A percentile compares a stretch with the other conserved stretches of the same genome.
phyloP scores from a whole-genome alignment of 37 sponge, comb jelly and placozoan species.

The Eunapius fragilis region DNA sequence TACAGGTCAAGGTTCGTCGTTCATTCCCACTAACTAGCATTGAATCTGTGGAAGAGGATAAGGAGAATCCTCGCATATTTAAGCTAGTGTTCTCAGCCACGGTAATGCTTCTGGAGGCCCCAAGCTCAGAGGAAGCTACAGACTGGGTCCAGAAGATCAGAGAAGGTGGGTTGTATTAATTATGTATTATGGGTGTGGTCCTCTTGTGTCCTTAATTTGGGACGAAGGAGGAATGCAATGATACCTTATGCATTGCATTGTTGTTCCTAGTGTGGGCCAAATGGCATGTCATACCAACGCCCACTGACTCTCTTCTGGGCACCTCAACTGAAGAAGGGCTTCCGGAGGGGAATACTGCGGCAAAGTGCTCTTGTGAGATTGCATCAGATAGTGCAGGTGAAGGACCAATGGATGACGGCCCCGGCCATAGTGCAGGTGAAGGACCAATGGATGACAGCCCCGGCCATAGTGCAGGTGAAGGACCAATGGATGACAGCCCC shows the following conservation, averaged over 20 bases:
- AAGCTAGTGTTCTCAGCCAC: slow-evolving; percentile 27
- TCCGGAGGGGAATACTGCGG: not conserved
- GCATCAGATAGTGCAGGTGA: not conserved
- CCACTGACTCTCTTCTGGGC: not conserved
- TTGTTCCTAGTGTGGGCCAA: not conserved
- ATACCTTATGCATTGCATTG: no score
- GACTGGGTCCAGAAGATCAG: slow-evolving; percentile 51
- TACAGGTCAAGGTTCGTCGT: slow-evolving; percentile 57
- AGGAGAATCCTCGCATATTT: slow-evolving; percentile 18
- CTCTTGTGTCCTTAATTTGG: no score
- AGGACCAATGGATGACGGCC: no score
- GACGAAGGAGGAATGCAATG: no score
- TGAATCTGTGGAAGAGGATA: slow-evolving; percentile 31
- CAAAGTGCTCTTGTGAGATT: not conserved
- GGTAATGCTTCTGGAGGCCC: slow-evolving; percentile 31
- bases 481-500: no score
- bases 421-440: no score
- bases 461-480: no score
- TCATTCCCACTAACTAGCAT: slow-evolving; percentile 63
- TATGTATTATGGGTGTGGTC: not conserved
- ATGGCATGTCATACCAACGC: not conserved
- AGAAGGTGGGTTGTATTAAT: slow-evolving; percentile 11
- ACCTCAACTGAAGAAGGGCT: not conserved
- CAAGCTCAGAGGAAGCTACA: slow-evolving; percentile 31
- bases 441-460: no score